Evolutionary conservation across 1,140 invertebrate genomes (phyloP).

Genomic region (Notospermus geniculatus): DNA sequence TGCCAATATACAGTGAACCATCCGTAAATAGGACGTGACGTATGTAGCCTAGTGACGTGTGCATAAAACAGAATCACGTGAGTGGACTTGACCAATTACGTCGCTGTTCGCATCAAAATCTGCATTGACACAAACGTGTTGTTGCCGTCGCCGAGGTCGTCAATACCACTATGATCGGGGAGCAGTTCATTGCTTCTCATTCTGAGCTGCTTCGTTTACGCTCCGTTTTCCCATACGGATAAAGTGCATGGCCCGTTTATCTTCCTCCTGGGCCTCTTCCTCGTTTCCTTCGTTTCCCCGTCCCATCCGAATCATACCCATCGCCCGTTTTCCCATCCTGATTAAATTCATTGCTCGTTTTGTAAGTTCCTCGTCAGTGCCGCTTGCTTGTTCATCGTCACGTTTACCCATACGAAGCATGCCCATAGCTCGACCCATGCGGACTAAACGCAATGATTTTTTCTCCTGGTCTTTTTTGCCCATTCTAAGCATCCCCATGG

Average conservation of each 20-base stretch:
- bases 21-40: no score
- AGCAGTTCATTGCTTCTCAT: no score
- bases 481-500: background rate
- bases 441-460: background rate
- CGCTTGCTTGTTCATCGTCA: background rate
- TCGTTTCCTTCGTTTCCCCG: no score
- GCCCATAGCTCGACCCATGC: background rate
- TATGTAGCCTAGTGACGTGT: no score
- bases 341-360: constrained; percentile 3
- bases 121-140: no score
- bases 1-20: no score
- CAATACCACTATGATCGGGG: no score
- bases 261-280: background rate
- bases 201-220: background rate
- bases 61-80: no score
- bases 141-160: no score
- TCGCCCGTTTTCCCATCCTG: constrained; percentile 3
- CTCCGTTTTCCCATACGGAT: constrained; percentile 4
- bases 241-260: background rate
- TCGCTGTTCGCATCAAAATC: no score
- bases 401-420: background rate
- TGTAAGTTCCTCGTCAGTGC: background rate
- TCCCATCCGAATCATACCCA: background rate
- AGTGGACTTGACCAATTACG: no score
- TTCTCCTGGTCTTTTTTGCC: constrained; percentile 5